Evolutionary conservation across 2,888 invertebrate species (phyloP).

Genomic region (Liodrosophila aerea): DNA sequence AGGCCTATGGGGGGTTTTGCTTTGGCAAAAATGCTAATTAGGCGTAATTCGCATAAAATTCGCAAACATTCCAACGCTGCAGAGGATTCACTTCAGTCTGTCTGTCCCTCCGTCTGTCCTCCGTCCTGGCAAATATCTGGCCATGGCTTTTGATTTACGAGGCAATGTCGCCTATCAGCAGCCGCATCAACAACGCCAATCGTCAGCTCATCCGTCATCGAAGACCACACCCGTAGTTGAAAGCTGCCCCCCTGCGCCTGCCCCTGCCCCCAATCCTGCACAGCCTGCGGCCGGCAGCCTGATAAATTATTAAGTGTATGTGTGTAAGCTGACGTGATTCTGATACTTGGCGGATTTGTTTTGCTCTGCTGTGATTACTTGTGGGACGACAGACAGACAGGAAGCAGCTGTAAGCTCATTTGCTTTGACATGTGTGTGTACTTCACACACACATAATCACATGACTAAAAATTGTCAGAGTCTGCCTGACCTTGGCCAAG

Average conservation of each 20-base stretch:
- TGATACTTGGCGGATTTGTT: conserved; percentile 52
- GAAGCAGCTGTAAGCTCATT: conserved; percentile 30
- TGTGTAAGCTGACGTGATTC: conserved; percentile 57
- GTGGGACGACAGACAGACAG: conserved; percentile 9
- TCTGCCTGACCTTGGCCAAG: conserved; percentile 7
- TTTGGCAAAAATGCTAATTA: conserved; percentile 72
- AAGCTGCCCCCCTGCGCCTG: conserved; percentile 7
- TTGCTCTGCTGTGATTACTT: conserved; percentile 31
- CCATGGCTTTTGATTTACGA: conserved; percentile 65
- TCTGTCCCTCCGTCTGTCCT: neutral
- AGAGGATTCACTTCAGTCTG: conserved; percentile 1
- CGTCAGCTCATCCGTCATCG: conserved; percentile 69
- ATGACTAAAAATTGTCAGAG: neutral
- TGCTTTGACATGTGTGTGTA: conserved; percentile 28
- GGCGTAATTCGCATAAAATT: conserved; percentile 79
- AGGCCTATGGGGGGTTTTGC: conserved; percentile 13
- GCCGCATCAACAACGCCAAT: conserved; percentile 49
- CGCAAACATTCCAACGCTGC: conserved; percentile 71
- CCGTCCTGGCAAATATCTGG: conserved; percentile 8
- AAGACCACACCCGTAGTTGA: conserved; percentile 41
- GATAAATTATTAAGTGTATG: conserved; percentile 62
- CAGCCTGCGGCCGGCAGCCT: conserved; percentile 33
- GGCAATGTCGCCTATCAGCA: conserved; percentile 62
- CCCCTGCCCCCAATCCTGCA: neutral
- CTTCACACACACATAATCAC: neutral